These are phyloP conservation scores for Druon quercuslanigerum DNA, from an alignment of 1,140 invertebrate species.

Conservation along the genomic window DNA sequence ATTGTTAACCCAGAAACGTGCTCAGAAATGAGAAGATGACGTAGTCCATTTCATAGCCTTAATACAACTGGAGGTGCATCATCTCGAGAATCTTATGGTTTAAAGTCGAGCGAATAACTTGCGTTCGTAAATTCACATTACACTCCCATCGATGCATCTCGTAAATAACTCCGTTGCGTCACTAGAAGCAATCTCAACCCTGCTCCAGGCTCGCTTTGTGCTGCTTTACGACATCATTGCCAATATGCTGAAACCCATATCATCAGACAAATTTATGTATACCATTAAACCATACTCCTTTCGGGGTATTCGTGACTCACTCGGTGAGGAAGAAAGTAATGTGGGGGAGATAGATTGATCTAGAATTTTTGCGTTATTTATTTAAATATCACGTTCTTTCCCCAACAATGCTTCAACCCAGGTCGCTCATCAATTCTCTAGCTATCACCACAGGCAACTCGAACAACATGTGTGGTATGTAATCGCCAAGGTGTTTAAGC, in stretches of 20 bases:
- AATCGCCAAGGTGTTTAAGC: too few species aligned
- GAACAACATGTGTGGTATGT: too few species aligned
- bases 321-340: too few species aligned
- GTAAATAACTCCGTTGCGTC: conserved; percentile 18
- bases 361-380: too few species aligned
- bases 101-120: conserved; percentile 7
- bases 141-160: conserved; percentile 12
- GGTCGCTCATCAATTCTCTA: too few species aligned
- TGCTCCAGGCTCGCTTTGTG: background rate
- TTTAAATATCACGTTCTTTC: too few species aligned
- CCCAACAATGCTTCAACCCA: too few species aligned
- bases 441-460: too few species aligned
- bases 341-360: too few species aligned
- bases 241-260: background rate
- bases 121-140: conserved; percentile 1
- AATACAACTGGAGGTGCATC: conserved; percentile 41
- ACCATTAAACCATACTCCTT: too few species aligned
- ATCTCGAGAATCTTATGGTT: conserved; percentile 7
- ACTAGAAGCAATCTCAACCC: conserved; percentile 7
- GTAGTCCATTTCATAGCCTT: conserved; percentile 51
- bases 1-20: conserved; percentile 63
- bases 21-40: conserved; percentile 51
- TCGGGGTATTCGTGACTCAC: too few species aligned
- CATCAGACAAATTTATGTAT: too few species aligned
- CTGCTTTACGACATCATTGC: background rate